Conservation (phyloP, 2,797 vertebrate genomes). For the Acropternis orthonyx region DNA sequence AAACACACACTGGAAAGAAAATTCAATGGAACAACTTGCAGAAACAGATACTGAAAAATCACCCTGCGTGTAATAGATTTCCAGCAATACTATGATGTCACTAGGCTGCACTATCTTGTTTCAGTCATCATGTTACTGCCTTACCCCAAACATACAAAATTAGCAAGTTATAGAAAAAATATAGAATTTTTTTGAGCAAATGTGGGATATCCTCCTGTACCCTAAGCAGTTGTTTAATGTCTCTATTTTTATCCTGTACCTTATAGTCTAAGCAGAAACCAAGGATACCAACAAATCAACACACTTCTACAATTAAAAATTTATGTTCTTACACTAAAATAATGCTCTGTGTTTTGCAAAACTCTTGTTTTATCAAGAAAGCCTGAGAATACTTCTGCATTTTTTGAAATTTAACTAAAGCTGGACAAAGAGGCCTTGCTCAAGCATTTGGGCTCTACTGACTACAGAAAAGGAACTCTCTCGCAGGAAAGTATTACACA, state of each 20-base stretch:
- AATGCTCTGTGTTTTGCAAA: background rate
- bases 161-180: background rate
- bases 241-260: background rate
- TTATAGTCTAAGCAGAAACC: background rate
- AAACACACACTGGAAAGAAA: constrained; percentile 82
- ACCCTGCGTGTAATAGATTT: constrained; percentile 11
- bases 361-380: background rate
- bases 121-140: background rate
- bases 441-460: background rate
- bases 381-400: background rate
- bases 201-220: background rate
- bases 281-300: background rate
- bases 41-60: constrained; percentile 35
- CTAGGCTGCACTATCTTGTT: background rate
- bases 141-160: background rate
- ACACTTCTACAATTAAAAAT: background rate
- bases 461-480: background rate
- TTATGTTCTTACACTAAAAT: background rate
- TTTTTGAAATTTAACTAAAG: background rate
- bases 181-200: background rate
- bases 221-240: background rate
- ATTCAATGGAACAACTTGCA: constrained; percentile 55
- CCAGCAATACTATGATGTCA: background rate
- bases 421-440: background rate
- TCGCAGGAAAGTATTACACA: background rate